phyloP scores from a whole-genome alignment of 2,888 invertebrate genomes.

The Torymus texanus region DNA sequence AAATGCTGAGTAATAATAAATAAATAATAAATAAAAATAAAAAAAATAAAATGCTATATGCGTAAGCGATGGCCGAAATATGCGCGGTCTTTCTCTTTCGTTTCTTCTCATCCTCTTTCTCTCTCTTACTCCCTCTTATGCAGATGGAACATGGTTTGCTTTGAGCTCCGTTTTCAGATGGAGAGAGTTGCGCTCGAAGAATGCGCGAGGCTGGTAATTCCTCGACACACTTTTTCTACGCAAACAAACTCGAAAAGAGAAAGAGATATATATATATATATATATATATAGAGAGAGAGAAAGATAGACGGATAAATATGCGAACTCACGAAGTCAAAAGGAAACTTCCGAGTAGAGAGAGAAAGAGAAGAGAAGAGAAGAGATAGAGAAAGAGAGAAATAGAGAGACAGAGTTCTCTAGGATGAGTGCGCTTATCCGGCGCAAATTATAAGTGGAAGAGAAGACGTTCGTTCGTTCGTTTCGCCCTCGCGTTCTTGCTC shows the following conservation, averaged over 20 bases:
- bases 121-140: too few species aligned
- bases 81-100: neutral
- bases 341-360: constrained; percentile 10
- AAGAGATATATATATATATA: too few species aligned
- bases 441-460: constrained; percentile 16
- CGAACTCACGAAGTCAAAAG: constrained; percentile 18
- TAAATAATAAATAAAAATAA: constrained; percentile 8
- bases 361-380: too few species aligned
- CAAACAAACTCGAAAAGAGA: neutral
- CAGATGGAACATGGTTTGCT: constrained; percentile 6
- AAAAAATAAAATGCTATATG: constrained; percentile 21
- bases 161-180: constrained; percentile 4
- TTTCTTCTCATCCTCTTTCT: too few species aligned
- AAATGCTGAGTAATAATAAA: constrained; percentile 24
- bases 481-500: constrained; percentile 1
- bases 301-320: constrained; percentile 15
- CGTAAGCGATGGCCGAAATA: constrained; percentile 28
- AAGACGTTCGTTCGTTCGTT: constrained; percentile 6
- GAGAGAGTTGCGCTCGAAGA: neutral
- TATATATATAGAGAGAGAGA: too few species aligned
- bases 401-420: constrained; percentile 9
- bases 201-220: neutral
- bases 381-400: constrained; percentile 3
- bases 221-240: neutral
- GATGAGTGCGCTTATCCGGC: constrained; percentile 11